phyloP scores from a whole-genome alignment of 2,113 vertebrate genomes.

The Aldabrachelys gigantea region DNA sequence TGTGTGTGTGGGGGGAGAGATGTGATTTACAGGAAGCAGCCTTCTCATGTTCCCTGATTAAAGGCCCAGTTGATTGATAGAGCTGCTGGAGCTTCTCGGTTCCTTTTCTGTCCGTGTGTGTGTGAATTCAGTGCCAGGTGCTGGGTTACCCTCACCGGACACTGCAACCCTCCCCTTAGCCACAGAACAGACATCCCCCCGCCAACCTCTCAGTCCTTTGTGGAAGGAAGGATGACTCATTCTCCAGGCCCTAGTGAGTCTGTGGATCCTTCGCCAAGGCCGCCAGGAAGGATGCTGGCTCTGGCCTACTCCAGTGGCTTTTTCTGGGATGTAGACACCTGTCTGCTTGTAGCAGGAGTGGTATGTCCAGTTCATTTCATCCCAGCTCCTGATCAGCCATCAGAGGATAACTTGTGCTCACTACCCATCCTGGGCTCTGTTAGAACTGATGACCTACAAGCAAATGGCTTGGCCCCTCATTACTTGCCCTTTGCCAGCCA shows the following conservation, averaged over 20 bases:
- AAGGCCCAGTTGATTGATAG: background rate
- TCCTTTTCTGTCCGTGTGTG: background rate
- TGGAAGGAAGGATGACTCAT: too few species aligned
- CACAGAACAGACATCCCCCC: accelerated
- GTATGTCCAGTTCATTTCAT: background rate
- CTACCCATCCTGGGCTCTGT: background rate
- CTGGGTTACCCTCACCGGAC: background rate
- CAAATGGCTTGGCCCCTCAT: background rate
- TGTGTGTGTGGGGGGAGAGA: too few species aligned
- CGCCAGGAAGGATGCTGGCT: background rate
- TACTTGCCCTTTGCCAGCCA: background rate
- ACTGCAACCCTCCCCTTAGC: background rate
- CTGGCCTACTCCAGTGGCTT: accelerated
- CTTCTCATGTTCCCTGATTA: background rate
- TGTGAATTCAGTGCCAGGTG: background rate
- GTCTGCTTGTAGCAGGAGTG: background rate
- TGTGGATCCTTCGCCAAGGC: accelerated
- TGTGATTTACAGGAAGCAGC: background rate
- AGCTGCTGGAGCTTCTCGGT: background rate
- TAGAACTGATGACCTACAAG: background rate
- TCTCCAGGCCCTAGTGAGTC: background rate
- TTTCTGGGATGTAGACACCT: background rate
- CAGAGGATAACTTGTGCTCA: background rate
- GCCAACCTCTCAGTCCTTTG: background rate
- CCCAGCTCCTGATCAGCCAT: background rate